Conservation (phyloP, 2,888 invertebrate species). For the Cantharis nigra region DNA sequence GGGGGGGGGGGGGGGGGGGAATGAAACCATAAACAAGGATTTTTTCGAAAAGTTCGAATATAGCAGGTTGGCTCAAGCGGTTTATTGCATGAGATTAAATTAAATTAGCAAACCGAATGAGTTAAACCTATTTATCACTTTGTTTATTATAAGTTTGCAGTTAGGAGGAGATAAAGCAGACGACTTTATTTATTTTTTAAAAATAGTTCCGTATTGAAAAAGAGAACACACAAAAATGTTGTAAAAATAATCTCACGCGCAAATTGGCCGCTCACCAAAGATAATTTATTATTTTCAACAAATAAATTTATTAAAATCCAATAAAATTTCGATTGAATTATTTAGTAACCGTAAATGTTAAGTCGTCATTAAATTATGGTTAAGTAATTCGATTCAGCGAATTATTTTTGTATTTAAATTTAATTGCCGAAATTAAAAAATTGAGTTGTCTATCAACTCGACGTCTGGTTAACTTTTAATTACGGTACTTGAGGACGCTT, state of each 20-base stretch:
- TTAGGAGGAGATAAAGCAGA: not conserved
- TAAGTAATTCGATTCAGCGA: not conserved
- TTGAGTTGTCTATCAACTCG: not conserved
- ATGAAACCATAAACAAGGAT: not conserved
- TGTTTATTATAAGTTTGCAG: not conserved
- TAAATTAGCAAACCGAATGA: not conserved
- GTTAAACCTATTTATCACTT: not conserved
- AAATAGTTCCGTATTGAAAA: not conserved
- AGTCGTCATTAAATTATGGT: not conserved
- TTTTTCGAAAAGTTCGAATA: not conserved
- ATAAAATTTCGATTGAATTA: not conserved
- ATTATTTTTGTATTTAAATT: slow-evolving; percentile 1
- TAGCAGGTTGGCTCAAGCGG: not conserved
- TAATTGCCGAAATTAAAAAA: not conserved
- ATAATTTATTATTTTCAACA: not conserved
- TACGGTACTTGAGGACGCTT: not conserved
- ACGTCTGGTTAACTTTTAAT: not conserved
- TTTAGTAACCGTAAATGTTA: not conserved
- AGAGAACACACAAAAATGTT: not conserved
- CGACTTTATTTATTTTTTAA: not conserved
- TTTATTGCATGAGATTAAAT: not conserved
- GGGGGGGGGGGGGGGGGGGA: not conserved
- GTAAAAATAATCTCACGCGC: not conserved
- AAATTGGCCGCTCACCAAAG: not conserved
- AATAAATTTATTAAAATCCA: not conserved